Evolutionary conservation across 2,797 vertebrate species (phyloP).

Genomic region (Microctenopoma steveboyesi): DNA sequence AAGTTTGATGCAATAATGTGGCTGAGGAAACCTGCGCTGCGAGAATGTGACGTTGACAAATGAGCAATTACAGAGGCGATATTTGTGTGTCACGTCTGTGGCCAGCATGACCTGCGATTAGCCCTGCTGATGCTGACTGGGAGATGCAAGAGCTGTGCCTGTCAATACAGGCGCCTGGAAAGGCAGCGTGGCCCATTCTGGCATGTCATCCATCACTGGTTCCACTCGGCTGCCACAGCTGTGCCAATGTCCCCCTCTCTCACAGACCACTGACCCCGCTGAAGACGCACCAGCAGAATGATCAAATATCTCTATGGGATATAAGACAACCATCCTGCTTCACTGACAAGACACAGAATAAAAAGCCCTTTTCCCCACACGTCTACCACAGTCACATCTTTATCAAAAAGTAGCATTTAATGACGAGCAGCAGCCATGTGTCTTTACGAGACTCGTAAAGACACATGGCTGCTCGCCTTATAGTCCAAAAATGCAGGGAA

Average conservation of each 20-base stretch:
- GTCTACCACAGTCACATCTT: conserved; percentile 46
- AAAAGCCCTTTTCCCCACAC: conserved; percentile 27
- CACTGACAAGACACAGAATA: conserved; percentile 45
- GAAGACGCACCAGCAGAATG: conserved; percentile 67
- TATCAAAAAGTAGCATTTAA: conserved; percentile 64
- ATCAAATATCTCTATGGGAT: conserved; percentile 73
- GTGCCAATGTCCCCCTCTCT: conserved; percentile 73
- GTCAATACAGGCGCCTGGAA: conserved; percentile 71
- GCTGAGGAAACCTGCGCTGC: conserved; percentile 46
- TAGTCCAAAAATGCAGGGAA: conserved; percentile 22
- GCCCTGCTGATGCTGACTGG: conserved; percentile 69
- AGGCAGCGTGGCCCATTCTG: conserved; percentile 67
- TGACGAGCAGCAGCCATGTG: conserved; percentile 23
- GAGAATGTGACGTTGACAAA: conserved; percentile 81
- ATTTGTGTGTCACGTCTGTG: conserved; percentile 75
- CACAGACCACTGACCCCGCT: conserved; percentile 72
- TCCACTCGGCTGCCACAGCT: conserved; percentile 75
- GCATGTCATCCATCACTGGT: conserved; percentile 83
- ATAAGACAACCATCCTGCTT: conserved; percentile 55
- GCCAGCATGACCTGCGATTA: conserved; percentile 76
- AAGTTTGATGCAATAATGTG: conserved; percentile 58
- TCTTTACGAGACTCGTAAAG: conserved; percentile 4
- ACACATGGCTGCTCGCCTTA: conserved; percentile 32
- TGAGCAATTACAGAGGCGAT: conserved; percentile 79
- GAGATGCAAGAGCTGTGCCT: conserved; percentile 66